Conservation (phyloP, 1,140 invertebrate genomes). For the Drosophila tropicalis region DNA sequence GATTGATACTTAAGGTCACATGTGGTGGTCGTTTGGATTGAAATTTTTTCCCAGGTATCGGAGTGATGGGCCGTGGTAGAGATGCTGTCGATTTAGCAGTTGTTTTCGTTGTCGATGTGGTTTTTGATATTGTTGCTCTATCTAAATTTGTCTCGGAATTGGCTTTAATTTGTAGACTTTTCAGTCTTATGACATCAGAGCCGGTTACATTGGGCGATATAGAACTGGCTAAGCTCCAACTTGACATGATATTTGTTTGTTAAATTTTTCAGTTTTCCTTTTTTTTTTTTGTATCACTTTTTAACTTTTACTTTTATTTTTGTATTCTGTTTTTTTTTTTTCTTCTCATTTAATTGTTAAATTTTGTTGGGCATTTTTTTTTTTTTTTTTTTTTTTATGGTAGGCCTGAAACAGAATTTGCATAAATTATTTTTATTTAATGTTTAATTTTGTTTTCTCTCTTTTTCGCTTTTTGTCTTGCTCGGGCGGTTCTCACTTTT, state of each 20-base stretch:
- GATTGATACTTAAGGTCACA: slow-evolving; percentile 49
- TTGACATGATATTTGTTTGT: slow-evolving; percentile 57
- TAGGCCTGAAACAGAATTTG: slow-evolving; percentile 47
- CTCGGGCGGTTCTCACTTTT: neutral
- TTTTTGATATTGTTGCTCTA: slow-evolving; percentile 18
- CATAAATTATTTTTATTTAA: slow-evolving; percentile 49
- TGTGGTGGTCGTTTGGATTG: slow-evolving; percentile 57
- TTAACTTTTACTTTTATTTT: slow-evolving; percentile 20
- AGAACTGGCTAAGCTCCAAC: slow-evolving; percentile 70
- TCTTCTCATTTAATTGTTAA: slow-evolving; percentile 13
- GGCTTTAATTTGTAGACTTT: slow-evolving; percentile 43
- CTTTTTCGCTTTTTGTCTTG: neutral
- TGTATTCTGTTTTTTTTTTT: slow-evolving; percentile 38
- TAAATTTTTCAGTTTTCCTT: neutral
- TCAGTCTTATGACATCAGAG: slow-evolving; percentile 59
- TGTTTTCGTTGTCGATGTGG: slow-evolving; percentile 17
- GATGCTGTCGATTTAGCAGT: slow-evolving; percentile 18
- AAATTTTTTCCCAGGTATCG: slow-evolving; percentile 58
- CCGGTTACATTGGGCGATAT: slow-evolving; percentile 60
- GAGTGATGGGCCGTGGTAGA: slow-evolving; percentile 62
- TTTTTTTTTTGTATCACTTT: slow-evolving; percentile 22
- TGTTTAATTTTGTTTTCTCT: slow-evolving; percentile 28
- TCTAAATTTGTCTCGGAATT: slow-evolving; percentile 51
- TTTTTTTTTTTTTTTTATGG: slow-evolving; percentile 20
- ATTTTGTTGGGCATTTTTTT: slow-evolving; percentile 39